phyloP scores from a whole-genome alignment of 2,113 vertebrate species.

The Propithecus coquereli region DNA sequence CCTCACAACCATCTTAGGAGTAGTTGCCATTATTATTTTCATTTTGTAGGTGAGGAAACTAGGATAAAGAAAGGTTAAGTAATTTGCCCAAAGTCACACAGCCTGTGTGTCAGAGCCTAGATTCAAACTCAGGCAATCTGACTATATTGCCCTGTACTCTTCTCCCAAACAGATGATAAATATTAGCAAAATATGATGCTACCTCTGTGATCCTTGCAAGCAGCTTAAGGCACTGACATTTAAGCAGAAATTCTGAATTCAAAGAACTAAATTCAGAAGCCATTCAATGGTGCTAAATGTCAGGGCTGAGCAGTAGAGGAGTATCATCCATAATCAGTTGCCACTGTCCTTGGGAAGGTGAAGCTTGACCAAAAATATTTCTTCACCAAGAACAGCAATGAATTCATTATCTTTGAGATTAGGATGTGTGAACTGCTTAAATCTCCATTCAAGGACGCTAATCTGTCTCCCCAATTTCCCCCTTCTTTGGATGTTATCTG shows the following conservation, averaged over 20 bases:
- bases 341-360: neutral
- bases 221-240: neutral
- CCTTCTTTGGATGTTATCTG: neutral
- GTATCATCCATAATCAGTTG: neutral
- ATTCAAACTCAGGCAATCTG: neutral
- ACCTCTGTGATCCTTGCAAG: neutral
- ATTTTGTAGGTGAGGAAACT: neutral
- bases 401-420: neutral
- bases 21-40: neutral
- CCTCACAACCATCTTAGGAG: neutral
- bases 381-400: neutral
- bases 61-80: neutral
- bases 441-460: neutral
- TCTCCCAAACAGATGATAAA: neutral
- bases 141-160: too few relatives aligned
- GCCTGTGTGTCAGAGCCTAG: neutral
- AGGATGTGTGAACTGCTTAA: neutral
- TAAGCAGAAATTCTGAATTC: neutral
- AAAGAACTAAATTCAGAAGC: neutral
- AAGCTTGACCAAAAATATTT: neutral
- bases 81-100: neutral
- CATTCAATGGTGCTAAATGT: neutral
- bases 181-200: neutral
- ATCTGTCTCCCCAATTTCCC: neutral
- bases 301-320: neutral